Evolutionary conservation across 35 echinoderm and acorn worm genomes (phyloP), one percentile per base, ranked within the genome.

Genomic region (Acanthaster planci): DNA sequence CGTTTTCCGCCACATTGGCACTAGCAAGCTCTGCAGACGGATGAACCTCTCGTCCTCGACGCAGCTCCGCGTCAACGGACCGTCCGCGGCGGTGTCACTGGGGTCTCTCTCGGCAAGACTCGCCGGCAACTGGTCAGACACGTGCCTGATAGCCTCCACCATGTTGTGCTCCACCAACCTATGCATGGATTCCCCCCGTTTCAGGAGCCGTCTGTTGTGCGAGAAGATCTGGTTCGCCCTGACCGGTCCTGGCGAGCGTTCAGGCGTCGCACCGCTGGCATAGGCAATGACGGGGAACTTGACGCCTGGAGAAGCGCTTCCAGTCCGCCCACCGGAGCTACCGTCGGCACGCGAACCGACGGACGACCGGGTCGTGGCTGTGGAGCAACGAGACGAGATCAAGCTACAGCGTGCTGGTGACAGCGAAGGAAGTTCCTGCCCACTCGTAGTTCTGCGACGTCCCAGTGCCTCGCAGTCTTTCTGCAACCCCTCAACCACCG

Each of bases 181-280:
- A 29, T 72, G 64, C 64, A 72, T 72, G 14, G 64, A 31, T 34
- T 72, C 64, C 1, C 64, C 64, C 9, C 14, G 18, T 29, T 29
- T 72, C 64, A 72, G 15, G 18, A 72, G 64, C 34, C 64, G 64
- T 34, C 64, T 21, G 64, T 72, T 72, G 26, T 72, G 64, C 21
- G 26, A 9, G 8, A 35, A 26, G 12, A 12, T 6, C 42, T 6
- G 42, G 42, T 47, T 47, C 22, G 26, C 30, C 26, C 23, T 31
- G n/a, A 10, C 23, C 2, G 26, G 64, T 35, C 34, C 3, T 14
- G 30, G 64, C 14, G 64, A 72, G 23, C 30, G 64, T 10, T 72
- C 2, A 14, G 64, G 6, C 7, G 26, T 26, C 21, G 26, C 10
- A 34, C 26, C 19, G 8, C 0, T 72, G 21, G 7, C 64, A 34